These are phyloP conservation scores for Isoperla grammatica DNA, from an alignment of 2,888 invertebrate species.

Conservation along the genomic window DNA sequence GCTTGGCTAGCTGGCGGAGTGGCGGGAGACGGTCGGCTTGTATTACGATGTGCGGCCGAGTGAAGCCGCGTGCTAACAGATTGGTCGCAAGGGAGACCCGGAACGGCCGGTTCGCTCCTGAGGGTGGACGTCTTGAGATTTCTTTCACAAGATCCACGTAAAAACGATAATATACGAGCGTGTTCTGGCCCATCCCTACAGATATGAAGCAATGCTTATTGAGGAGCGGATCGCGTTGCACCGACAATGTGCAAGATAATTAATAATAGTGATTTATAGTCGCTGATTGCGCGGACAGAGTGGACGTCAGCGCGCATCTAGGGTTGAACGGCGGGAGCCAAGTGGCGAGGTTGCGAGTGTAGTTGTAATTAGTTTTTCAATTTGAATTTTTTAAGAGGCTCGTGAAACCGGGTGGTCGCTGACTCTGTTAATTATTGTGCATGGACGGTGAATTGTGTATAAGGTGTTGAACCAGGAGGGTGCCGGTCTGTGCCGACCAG, in stretches of 20 bases:
- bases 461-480: background rate
- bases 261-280: background rate
- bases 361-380: too few relatives aligned
- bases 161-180: conserved; percentile 11
- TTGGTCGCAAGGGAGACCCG: conserved; percentile 13
- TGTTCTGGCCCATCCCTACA: background rate
- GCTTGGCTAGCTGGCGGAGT: too few relatives aligned
- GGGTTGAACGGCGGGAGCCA: too few relatives aligned
- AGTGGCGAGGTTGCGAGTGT: too few relatives aligned
- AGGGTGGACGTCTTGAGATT: conserved; percentile 2
- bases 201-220: background rate
- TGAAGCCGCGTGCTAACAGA: background rate
- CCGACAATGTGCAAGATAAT: background rate
- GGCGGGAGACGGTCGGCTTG: too few relatives aligned
- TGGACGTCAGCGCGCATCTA: too few relatives aligned
- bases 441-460: too few relatives aligned
- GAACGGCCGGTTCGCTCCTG: background rate
- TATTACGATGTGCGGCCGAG: too few relatives aligned
- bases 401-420: too few relatives aligned
- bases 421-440: too few relatives aligned
- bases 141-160: background rate
- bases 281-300: too few relatives aligned
- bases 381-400: too few relatives aligned
- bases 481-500: background rate
- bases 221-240: background rate